Conservation (phyloP, 2,797 vertebrate genomes). For the Mico argentatus region DNA sequence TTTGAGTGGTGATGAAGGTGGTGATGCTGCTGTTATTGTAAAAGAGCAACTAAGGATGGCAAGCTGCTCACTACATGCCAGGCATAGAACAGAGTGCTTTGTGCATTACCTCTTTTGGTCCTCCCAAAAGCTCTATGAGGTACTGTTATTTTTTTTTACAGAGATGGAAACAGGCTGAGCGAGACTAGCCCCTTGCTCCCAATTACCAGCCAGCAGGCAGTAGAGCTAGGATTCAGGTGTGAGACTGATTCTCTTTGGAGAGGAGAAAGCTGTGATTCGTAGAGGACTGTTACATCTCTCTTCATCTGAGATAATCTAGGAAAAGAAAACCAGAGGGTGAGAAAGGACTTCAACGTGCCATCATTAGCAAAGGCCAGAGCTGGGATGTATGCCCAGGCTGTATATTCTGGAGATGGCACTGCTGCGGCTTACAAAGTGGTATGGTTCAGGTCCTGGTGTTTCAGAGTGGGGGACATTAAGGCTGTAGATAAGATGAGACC, state of each 20-base stretch:
- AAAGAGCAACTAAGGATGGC: background rate
- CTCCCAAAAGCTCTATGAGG: background rate
- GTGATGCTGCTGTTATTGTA: background rate
- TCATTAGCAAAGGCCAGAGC: background rate
- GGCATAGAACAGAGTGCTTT: background rate
- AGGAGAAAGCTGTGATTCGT: background rate
- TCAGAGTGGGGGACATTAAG: background rate
- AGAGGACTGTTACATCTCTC: background rate
- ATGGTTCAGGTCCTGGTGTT: background rate
- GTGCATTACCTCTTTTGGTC: background rate
- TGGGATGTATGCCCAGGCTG: background rate
- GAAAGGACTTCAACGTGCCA: background rate
- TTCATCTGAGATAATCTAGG: background rate
- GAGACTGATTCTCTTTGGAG: background rate
- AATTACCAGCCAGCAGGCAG: background rate
- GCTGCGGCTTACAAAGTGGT: background rate
- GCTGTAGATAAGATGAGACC: background rate
- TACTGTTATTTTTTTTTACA: background rate
- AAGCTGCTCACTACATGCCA: background rate
- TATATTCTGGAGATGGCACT: background rate
- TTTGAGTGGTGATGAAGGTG: background rate
- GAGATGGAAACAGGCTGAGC: background rate
- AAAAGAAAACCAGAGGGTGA: background rate
- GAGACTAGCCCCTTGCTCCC: background rate
- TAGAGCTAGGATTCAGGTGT: background rate